Conservation (phyloP, 2,888 invertebrate genomes). For the Noctua janthina region DNA sequence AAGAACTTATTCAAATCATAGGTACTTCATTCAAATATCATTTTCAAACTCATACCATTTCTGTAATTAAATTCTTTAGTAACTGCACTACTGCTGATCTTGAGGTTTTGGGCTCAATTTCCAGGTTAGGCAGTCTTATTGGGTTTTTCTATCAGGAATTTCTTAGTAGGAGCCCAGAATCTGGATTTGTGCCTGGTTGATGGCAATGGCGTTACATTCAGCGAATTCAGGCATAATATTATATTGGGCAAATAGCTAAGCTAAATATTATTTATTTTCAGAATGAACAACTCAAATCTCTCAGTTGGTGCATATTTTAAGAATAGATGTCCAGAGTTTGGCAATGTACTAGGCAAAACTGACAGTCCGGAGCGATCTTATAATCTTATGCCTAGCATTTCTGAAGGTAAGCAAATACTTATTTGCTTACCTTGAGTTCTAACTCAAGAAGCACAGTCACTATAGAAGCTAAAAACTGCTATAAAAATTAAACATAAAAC, state of each 20-base stretch:
- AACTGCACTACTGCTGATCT: not conserved
- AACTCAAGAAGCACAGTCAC: not conserved
- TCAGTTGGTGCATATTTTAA: slow-evolving; percentile 86
- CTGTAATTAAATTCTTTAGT: not conserved
- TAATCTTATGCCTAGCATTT: slow-evolving; percentile 76
- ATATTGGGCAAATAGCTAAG: not conserved
- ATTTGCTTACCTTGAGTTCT: too few relatives aligned
- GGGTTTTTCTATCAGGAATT: not conserved
- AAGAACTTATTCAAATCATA: not conserved
- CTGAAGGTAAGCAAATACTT: slow-evolving; percentile 77
- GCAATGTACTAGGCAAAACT: slow-evolving; percentile 76
- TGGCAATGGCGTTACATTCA: not conserved
- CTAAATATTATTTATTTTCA: slow-evolving; percentile 63
- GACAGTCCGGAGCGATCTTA: slow-evolving; percentile 81
- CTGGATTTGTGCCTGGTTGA: not conserved
- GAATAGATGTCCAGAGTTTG: slow-evolving; percentile 82
- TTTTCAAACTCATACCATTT: not conserved
- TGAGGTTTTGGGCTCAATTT: not conserved
- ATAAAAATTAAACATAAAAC: not conserved
- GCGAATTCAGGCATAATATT: not conserved
- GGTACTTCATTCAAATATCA: not conserved
- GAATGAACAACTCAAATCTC: slow-evolving; percentile 77
- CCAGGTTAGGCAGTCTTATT: not conserved
- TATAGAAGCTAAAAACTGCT: not conserved
- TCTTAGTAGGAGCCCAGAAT: not conserved